Evolutionary conservation across 2,888 invertebrate species (phyloP).

Genomic region (Coleophora deauratella): DNA sequence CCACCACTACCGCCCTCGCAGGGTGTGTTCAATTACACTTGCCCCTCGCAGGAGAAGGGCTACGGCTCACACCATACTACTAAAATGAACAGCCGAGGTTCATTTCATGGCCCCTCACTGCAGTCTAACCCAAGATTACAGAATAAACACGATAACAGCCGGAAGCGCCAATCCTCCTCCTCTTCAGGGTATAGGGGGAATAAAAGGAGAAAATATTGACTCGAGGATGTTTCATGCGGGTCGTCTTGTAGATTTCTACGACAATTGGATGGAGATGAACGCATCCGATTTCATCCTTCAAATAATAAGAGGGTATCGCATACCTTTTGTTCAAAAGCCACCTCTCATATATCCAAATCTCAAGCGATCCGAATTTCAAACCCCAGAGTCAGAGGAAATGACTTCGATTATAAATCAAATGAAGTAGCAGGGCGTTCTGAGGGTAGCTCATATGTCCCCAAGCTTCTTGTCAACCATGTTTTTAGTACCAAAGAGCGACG

Average conservation of each 20-base stretch:
- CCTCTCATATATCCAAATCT: slow-evolving; percentile 8
- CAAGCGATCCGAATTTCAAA: not conserved
- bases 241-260: slow-evolving; percentile 5
- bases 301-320: slow-evolving; percentile 15
- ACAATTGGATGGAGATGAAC: slow-evolving; percentile 9
- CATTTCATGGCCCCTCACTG: slow-evolving; percentile 3
- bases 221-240: slow-evolving; percentile 9
- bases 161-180: not conserved
- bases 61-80: too few species aligned
- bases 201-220: slow-evolving; percentile 11
- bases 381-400: slow-evolving; percentile 10
- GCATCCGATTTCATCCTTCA: slow-evolving; percentile 10
- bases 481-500: slow-evolving; percentile 19
- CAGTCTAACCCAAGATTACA: not conserved
- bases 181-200: not conserved
- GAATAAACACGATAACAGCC: not conserved
- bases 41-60: not conserved
- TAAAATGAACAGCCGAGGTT: not conserved
- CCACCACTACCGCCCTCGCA: slow-evolving; percentile 9
- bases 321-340: too few species aligned
- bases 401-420: slow-evolving; percentile 10
- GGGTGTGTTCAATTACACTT: slow-evolving; percentile 2
- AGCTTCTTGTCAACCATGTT: slow-evolving; percentile 23
- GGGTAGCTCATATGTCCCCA: slow-evolving; percentile 8
- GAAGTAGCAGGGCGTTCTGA: slow-evolving; percentile 12